Base-by-base conservation (phyloP, 2,888 invertebrate genomes). In the Theodoxus fluviatilis region DNA sequence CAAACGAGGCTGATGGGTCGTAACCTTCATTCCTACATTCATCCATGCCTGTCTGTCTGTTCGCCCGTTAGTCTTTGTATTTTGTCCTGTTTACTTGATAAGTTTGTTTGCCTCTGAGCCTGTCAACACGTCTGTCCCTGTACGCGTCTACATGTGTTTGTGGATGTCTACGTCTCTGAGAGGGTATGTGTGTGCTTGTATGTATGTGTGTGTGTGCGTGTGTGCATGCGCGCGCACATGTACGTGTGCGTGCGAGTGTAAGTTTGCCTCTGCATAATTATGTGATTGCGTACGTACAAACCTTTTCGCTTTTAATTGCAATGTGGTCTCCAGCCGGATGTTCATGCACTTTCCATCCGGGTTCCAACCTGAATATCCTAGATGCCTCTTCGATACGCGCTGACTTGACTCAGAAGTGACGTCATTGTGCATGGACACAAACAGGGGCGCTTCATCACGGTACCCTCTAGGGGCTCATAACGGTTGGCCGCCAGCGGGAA, bases 141-240 rank as follows among this genome's bases (percentile, higher is more conserved):
- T 43, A 7, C 15, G 15, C 15, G 7, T 43, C 9, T 43, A 52
- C 25, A 25, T 52, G 25, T 52, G 52, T 52, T 22, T 52, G 52
- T 52, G 25, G n/a, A 25, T 52, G 25, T 52, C 22, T 52, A 52
- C 25, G 52, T 52, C n/a, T 52, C 22, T 52, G 25, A 22, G 52
- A 22, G 25, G n/a, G 52, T 52, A 18, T 52, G 52, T 52, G 18
- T 52, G 7, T 52, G 52, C 25, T n/a, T 52, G 52, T 52, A 25
- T 52, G 52, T 52, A 25, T 52, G 52, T 18, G 52, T 18, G 52
- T 52, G 52, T 25, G 52, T 52, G 52, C 52, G 52, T 52, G 52
- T 52, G 52, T 52, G 52, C 18, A 3, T 52, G 52, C 52, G 52
- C 25, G 52, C 25, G 52, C 25, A 25, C 18, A 3, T 52, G 18